Conservation (phyloP, 2,888 invertebrate species). For the Drosophila affinis region DNA sequence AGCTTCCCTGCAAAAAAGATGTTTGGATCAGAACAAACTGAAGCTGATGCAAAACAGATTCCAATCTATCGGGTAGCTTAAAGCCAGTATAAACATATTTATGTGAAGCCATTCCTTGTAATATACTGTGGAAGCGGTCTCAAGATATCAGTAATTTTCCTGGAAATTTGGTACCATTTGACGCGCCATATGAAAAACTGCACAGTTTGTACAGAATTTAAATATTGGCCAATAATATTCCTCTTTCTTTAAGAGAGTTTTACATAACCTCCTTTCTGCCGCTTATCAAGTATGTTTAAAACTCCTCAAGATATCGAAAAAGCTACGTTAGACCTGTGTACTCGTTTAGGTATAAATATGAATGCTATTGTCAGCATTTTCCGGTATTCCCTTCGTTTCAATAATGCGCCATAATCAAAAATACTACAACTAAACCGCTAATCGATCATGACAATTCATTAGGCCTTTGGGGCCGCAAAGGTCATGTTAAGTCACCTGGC, state of each 20-base stretch:
- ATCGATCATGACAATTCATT: slow-evolving; percentile 49
- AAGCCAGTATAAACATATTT: no score
- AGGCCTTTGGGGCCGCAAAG: slow-evolving; percentile 34
- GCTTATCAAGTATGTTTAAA: no score
- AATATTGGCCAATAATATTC: no score
- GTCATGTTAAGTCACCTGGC: slow-evolving; percentile 32
- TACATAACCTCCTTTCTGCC: no score
- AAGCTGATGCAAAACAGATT: neutral
- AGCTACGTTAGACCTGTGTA: no score
- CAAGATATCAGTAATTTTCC: neutral
- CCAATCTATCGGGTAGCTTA: neutral
- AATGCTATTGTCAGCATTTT: neutral
- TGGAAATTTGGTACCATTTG: no score
- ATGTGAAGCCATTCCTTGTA: neutral
- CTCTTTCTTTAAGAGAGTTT: no score
- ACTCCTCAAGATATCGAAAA: no score
- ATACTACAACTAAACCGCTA: slow-evolving; percentile 39
- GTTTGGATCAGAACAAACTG: neutral
- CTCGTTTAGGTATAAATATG: neutral
- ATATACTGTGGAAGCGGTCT: neutral
- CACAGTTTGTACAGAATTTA: no score
- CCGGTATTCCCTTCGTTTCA: neutral
- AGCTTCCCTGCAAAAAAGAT: neutral
- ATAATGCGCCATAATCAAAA: slow-evolving; percentile 3
- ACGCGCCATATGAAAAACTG: no score